Evolutionary conservation across 2,113 vertebrate genomes (phyloP).

Genomic region (Sigmodon hispidus): DNA sequence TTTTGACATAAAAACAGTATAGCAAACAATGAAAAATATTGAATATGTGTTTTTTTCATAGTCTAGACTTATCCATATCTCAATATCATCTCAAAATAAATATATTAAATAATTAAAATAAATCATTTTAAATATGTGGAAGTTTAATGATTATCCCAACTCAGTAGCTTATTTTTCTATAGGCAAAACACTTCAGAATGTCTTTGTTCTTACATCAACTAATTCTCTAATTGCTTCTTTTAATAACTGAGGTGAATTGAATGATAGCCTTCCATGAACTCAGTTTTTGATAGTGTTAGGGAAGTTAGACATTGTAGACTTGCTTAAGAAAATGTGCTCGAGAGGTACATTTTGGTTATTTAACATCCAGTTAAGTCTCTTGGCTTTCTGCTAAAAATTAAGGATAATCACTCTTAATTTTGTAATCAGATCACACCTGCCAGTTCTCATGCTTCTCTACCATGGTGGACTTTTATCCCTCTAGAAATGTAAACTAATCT

Average conservation of each 20-base stretch:
- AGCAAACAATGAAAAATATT: background rate
- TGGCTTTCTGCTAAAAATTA: background rate
- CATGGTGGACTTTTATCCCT: background rate
- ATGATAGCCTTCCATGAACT: background rate
- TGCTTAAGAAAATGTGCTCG: background rate
- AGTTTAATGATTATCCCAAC: background rate
- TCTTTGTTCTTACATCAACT: background rate
- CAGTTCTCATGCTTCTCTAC: background rate
- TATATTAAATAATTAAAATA: no score
- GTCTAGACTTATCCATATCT: background rate
- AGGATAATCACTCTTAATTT: background rate
- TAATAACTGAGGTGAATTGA: background rate
- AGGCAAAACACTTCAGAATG: background rate
- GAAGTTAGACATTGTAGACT: background rate
- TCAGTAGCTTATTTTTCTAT: background rate
- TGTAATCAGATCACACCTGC: background rate
- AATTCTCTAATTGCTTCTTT: background rate
- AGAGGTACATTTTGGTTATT: background rate
- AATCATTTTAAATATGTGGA: background rate
- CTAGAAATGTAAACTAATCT: background rate
- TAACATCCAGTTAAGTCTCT: background rate
- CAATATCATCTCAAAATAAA: background rate
- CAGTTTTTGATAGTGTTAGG: accelerated
- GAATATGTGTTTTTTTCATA: background rate
- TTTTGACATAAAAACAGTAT: background rate